A percentile compares a stretch with the other conserved stretches of the same genome.
These are phyloP conservation scores for Therioaphis trifolii DNA, from an alignment of 2,888 invertebrate species.

Conservation along the genomic window DNA sequence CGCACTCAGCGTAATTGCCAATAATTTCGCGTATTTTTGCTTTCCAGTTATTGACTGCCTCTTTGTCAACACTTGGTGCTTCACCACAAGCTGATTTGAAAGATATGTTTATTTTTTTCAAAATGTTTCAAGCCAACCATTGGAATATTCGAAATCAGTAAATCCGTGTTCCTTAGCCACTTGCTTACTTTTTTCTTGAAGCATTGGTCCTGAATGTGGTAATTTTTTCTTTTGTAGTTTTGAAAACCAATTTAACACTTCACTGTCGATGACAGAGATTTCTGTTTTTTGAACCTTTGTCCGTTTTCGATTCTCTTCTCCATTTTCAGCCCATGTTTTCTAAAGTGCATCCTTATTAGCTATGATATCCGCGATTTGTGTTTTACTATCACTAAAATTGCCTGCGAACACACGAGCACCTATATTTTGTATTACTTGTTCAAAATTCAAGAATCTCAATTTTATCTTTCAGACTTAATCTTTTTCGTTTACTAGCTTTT, in stretches of 20 bases:
- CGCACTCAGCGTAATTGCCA: conserved; percentile 3
- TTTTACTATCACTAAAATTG: neutral
- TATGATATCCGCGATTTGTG: no score
- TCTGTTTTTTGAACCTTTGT: conserved; percentile 20
- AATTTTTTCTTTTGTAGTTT: neutral
- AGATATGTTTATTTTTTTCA: neutral
- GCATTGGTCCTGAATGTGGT: neutral
- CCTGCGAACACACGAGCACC: neutral
- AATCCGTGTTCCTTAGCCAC: conserved; percentile 13
- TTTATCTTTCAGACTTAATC: no score
- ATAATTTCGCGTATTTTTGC: conserved; percentile 1
- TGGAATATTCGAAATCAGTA: conserved; percentile 5
- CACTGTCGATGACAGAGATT: conserved; percentile 4
- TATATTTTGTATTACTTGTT: neutral
- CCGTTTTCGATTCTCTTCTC: no score
- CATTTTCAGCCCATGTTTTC: no score
- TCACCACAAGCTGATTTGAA: conserved; percentile 6
- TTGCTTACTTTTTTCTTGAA: conserved; percentile 4
- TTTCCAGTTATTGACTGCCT: conserved; percentile 1
- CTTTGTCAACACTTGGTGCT: neutral
- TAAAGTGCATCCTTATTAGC: no score
- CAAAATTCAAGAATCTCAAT: no score
- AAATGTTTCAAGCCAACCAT: conserved; percentile 9
- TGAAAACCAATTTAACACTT: neutral
- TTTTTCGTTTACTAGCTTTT: no score